phyloP scores from a whole-genome alignment of 2,888 invertebrate genomes.

The Pyrrhosoma nymphula region DNA sequence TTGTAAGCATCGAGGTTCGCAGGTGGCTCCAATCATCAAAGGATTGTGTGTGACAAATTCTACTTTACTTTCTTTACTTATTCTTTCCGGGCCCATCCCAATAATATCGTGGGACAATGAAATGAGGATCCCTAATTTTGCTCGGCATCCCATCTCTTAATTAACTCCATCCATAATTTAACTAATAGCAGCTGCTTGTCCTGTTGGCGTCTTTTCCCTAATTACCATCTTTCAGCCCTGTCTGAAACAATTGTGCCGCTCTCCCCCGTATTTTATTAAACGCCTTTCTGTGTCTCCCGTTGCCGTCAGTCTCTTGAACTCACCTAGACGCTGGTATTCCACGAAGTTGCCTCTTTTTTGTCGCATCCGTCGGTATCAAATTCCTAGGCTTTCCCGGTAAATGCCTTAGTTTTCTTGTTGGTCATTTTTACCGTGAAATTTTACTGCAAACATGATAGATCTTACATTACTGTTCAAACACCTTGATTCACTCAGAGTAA shows the following conservation, averaged over 20 bases:
- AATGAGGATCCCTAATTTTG: background rate
- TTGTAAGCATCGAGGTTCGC: background rate
- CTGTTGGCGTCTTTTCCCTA: background rate
- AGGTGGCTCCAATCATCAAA: background rate
- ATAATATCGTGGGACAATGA: background rate
- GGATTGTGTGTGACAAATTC: background rate
- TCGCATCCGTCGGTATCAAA: background rate
- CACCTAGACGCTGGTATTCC: background rate
- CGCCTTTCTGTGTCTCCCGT: background rate
- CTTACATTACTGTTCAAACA: background rate
- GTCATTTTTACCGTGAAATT: background rate
- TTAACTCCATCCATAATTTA: constrained; percentile 7
- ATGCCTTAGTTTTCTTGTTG: background rate
- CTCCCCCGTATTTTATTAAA: background rate
- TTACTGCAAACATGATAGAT: background rate
- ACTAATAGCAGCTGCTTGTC: background rate
- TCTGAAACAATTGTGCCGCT: background rate
- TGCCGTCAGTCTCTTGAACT: background rate
- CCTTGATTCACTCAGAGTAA: background rate
- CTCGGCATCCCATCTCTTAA: constrained; percentile 7
- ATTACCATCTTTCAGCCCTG: background rate
- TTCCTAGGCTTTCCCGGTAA: background rate
- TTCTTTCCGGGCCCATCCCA: background rate
- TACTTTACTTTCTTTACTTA: background rate
- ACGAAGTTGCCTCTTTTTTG: background rate